Evolutionary conservation across 2,113 vertebrate species (phyloP), one percentile per base, ranked within the genome.

Genomic region (Pelmatolapia mariae): DNA sequence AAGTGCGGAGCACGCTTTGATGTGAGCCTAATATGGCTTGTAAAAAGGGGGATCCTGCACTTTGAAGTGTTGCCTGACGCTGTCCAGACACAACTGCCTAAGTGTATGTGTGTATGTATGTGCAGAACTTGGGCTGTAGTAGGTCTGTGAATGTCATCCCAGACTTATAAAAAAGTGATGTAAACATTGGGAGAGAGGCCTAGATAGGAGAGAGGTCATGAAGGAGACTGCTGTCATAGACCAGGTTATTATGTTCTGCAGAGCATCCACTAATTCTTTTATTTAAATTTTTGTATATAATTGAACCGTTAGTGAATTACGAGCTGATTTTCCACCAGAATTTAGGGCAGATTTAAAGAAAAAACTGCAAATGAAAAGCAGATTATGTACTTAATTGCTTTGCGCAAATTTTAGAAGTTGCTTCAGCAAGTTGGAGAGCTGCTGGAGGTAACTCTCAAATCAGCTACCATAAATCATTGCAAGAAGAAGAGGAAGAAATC

Each of bases 1-100:
- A 94, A 93, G 89, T 81, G 81, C 84, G 88, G 86, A 78, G 63
- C 16, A 10, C 1, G 63, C 95, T 96, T 96, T 96, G 96, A 97
- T 96, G 93, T 96, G 73, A 86, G 87, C 85, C 94, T 95, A 94
- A 96, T 94, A 95, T 85, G 91, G 93, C 94, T 93, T 93, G 94
- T 96, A 94, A 96, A 96, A 94, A 89, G 88, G 85, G 90, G 90
- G 87, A 91, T 95, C 88, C 92, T 92, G 92, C 91, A 94, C 95
- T 96, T 96, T 96, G 92, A 96, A 96, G 96, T 96, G 94, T 92
- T 88, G 89, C 66, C 92, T 96, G 95, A 96, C 68, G 83, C 87
- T 95, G 89, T 93, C 94, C 95, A 97, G 96, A 96, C 86, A 57
- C 86, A 10, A 52, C 54, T 31, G 66, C 81, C 73, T 88, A 47